phyloP scores from a whole-genome alignment of 2,797 vertebrate genomes.

The Arnoldichthys spilopterus region DNA sequence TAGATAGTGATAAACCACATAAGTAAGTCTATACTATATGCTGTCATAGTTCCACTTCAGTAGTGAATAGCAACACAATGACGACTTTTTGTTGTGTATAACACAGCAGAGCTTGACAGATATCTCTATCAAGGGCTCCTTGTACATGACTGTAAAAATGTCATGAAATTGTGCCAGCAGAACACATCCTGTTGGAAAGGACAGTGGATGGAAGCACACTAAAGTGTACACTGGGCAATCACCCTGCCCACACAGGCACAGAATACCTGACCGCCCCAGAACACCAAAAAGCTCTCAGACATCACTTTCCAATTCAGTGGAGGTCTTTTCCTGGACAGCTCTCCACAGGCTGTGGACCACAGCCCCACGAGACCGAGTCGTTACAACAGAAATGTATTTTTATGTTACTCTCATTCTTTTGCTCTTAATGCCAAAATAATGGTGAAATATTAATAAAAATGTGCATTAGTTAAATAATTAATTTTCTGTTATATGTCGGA shows the following conservation, averaged over 20 bases:
- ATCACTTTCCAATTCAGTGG: constrained; percentile 42
- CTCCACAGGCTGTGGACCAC: not conserved
- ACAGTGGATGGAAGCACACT: not conserved
- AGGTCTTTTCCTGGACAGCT: constrained; percentile 2
- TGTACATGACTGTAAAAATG: not conserved
- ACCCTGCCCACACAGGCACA: constrained; percentile 15
- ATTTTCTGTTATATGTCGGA: constrained; percentile 49
- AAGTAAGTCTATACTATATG: no score
- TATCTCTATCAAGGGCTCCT: not conserved
- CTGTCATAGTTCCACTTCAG: not conserved
- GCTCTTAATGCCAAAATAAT: no score
- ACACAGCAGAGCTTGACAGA: not conserved
- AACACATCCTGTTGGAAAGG: not conserved
- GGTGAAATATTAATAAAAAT: constrained; percentile 52
- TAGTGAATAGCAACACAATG: not conserved
- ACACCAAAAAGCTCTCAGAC: constrained; percentile 70
- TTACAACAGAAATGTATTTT: not conserved
- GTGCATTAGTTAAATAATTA: constrained; percentile 52
- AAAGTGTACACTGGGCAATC: not conserved
- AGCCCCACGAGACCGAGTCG: not conserved
- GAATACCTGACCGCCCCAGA: constrained; percentile 37
- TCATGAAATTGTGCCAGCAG: not conserved
- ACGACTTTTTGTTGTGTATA: not conserved
- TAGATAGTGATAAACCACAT: not conserved
- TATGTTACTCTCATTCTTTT: constrained; percentile 26